Evolutionary conservation across 2,797 vertebrate species (phyloP).

Genomic region (Synanceia verrucosa): DNA sequence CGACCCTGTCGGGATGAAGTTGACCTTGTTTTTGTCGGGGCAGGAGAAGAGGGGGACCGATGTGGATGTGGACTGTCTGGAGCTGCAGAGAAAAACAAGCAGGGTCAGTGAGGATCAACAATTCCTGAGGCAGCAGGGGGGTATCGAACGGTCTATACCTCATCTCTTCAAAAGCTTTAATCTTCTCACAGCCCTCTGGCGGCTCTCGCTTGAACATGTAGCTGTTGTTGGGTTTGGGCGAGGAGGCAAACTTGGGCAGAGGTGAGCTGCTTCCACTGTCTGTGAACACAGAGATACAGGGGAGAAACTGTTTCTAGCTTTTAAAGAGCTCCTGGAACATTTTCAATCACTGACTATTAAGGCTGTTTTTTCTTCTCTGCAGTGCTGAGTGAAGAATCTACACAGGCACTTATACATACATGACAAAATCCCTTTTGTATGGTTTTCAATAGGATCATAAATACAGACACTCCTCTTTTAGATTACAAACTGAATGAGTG

Average conservation of each 20-base stretch:
- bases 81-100: slow-evolving; percentile 75
- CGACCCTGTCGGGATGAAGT: slow-evolving; percentile 97
- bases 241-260: slow-evolving; percentile 97
- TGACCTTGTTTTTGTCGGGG: slow-evolving; percentile 99
- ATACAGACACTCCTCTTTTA: too few relatives aligned
- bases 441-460: too few relatives aligned
- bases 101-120: neutral
- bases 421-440: too few relatives aligned
- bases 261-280: slow-evolving; percentile 98
- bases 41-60: slow-evolving; percentile 95
- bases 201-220: slow-evolving; percentile 99
- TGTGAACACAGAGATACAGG: slow-evolving; percentile 74
- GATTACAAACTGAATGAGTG: too few relatives aligned
- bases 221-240: slow-evolving; percentile 99
- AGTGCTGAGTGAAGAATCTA: neutral
- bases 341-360: too few relatives aligned
- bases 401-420: too few relatives aligned
- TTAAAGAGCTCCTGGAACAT: too few relatives aligned
- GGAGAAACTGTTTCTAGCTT: neutral
- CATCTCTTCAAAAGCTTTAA: slow-evolving; percentile 98
- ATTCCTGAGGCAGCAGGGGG: neutral
- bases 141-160: slow-evolving; percentile 82
- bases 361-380: neutral
- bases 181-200: slow-evolving; percentile 98
- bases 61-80: slow-evolving; percentile 88